These are phyloP conservation scores for Drosophila anomelani DNA, from an alignment of 2,888 invertebrate species.

Conservation along the genomic window DNA sequence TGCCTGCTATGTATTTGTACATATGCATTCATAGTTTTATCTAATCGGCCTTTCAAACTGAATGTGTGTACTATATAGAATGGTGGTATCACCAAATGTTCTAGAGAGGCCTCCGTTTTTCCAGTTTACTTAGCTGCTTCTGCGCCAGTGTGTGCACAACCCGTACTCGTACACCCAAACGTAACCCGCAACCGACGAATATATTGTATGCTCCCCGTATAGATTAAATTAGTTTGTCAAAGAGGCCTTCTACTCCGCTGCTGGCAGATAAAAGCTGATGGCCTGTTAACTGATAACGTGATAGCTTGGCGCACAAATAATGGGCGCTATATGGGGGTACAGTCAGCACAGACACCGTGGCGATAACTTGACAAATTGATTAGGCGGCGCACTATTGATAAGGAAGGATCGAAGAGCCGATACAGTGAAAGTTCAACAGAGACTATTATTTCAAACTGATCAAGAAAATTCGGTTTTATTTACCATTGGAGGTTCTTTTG, in stretches of 20 bases:
- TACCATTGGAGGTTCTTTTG: not conserved
- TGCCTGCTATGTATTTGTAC: constrained; percentile 2
- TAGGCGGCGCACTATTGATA: constrained; percentile 27
- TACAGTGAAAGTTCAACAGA: not conserved
- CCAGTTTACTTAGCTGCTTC: constrained; percentile 70
- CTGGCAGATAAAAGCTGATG: constrained; percentile 53
- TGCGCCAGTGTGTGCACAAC: constrained; percentile 29
- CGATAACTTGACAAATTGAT: constrained; percentile 64
- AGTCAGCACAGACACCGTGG: constrained; percentile 72
- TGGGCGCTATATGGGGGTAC: constrained; percentile 50
- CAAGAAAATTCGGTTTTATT: constrained; percentile 5
- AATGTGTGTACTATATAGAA: constrained; percentile 28
- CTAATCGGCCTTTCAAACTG: constrained; percentile 42
- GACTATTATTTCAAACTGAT: not conserved
- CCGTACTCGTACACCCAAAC: constrained; percentile 9
- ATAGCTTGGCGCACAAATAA: constrained; percentile 64
- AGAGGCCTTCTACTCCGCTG: constrained; percentile 64
- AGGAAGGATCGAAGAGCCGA: constrained; percentile 2
- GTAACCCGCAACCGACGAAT: constrained; percentile 18
- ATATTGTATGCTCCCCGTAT: constrained; percentile 23
- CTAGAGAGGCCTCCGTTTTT: constrained; percentile 43
- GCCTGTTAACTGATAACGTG: constrained; percentile 60
- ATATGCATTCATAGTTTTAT: constrained; percentile 42
- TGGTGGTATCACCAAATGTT: constrained; percentile 43
- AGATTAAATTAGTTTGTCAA: constrained; percentile 52